phyloP scores from a whole-genome alignment of 2,113 vertebrate species.

The Chrysochloris asiatica region DNA sequence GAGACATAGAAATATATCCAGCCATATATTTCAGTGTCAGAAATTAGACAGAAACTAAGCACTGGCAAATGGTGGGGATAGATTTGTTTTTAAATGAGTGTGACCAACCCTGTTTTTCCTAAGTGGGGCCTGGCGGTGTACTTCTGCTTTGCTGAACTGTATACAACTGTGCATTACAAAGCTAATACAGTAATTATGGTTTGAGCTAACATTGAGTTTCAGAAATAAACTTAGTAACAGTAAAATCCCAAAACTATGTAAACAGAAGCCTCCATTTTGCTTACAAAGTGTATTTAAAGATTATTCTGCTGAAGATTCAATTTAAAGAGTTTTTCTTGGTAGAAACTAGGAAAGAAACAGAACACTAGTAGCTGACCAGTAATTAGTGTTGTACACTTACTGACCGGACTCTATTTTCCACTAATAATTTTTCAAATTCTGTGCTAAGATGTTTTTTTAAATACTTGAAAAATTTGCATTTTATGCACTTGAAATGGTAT shows the following conservation, averaged over 20 bases:
- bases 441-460: neutral
- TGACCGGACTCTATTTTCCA: conserved; percentile 30
- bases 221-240: conserved; percentile 70
- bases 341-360: conserved; percentile 49
- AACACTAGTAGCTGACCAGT: conserved; percentile 38
- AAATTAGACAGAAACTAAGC: conserved; percentile 73
- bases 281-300: conserved; percentile 54
- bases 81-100: conserved; percentile 65
- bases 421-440: conserved; percentile 59
- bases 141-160: conserved; percentile 65
- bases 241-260: conserved; percentile 63
- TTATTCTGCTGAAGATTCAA: conserved; percentile 51
- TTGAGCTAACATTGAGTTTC: conserved; percentile 72
- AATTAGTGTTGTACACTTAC: conserved; percentile 57
- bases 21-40: conserved; percentile 59
- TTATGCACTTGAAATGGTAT: conserved; percentile 40
- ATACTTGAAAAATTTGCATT: conserved; percentile 62
- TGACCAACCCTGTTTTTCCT: conserved; percentile 70
- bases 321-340: conserved; percentile 48
- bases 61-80: conserved; percentile 57
- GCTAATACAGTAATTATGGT: conserved; percentile 71
- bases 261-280: conserved; percentile 73
- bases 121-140: conserved; percentile 62
- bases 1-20: conserved; percentile 34
- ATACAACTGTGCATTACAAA: conserved; percentile 69